Percentiles rank a stretch among this genome's conserved stretches.
These are phyloP conservation scores for Orthosia gothica DNA, from an alignment of 2,888 invertebrate genomes.

Conservation along the genomic window DNA sequence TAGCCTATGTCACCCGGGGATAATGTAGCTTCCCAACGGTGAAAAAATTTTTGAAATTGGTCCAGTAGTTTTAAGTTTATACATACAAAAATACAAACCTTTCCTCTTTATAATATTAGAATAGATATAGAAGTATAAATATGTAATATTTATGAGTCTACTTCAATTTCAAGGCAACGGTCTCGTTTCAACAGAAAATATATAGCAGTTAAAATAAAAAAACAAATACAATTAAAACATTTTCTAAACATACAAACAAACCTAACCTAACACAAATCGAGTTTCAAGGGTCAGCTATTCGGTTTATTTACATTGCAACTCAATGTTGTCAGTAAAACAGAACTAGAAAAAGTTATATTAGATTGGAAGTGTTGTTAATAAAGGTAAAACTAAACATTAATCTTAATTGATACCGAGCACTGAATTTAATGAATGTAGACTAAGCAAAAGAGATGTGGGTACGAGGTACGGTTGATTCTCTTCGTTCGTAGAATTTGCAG, in stretches of 20 bases:
- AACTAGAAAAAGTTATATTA: constrained; percentile 33
- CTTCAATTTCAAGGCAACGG: not conserved
- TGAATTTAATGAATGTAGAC: constrained; percentile 36
- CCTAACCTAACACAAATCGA: constrained; percentile 25
- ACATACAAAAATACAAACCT: too few relatives aligned
- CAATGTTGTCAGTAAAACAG: constrained; percentile 16
- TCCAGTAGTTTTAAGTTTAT: too few relatives aligned
- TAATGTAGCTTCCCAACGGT: too few relatives aligned
- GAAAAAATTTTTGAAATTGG: too few relatives aligned
- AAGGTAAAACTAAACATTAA: constrained; percentile 31
- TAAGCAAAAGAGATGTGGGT: constrained; percentile 35
- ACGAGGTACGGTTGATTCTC: constrained; percentile 6
- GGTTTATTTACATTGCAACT: constrained; percentile 37
- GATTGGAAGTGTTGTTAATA: constrained; percentile 27
- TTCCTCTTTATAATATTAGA: too few relatives aligned
- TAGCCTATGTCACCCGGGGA: too few relatives aligned
- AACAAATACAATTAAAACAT: constrained; percentile 28
- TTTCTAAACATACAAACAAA: constrained; percentile 15
- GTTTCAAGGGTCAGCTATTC: not conserved
- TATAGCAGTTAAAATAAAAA: not conserved
- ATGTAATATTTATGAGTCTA: not conserved
- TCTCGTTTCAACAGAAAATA: not conserved
- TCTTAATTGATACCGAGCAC: constrained; percentile 30
- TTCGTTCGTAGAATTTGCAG: constrained; percentile 6
- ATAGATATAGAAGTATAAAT: too few relatives aligned